Evolutionary conservation across 2,888 invertebrate species (phyloP), one percentile per base, ranked within the genome.

Genomic region (Pilophorus perplexus): DNA sequence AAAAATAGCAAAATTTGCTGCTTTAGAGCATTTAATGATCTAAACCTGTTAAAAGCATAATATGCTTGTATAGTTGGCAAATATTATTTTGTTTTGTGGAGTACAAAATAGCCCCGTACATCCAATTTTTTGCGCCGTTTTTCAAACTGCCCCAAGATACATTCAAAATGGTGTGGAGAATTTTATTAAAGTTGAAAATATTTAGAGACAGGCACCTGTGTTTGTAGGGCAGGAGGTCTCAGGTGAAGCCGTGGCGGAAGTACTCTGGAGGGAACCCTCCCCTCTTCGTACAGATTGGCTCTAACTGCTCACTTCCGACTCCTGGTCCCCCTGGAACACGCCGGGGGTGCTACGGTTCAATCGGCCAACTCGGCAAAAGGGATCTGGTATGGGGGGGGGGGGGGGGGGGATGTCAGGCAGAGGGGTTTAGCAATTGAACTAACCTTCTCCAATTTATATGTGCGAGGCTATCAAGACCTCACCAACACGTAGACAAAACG

Each of bases 381-480:
- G 33, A 33, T n/a, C n/a, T 10, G 23, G 25, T 25, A 38, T 38
- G 14, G 46, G 46, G 46, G n/a, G 46, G 23, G 46, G 46, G 46
- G 46, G 10, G 52, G 14, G 18, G 52, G 10, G 28, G 33, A 33
- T 6, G 33, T 8, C 33, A 12, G 12, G 12, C 6, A 6, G 33
- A 12, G 33, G 33, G 12, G 33, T 33, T 33, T 33, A 52, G 52
- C 69, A 69, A 69, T 69, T 69, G 69, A 69, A 69, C 67, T 67
- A 67, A 69, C 67, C 69, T 67, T 69, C 66, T 69, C 67, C 69
- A 69, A 69, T 69, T 69, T 67, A 69, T 67, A 57, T 55, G 38
- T 48, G 57, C 59, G 64, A 52, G 67, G 50, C 55, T 65, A 65
- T 65, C 65, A 55, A 50, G 62, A 44, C 62, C 62, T 57, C 42